These are phyloP conservation scores for Hippotragus niger DNA, from an alignment of 2,113 vertebrate genomes.

Conservation along the genomic window DNA sequence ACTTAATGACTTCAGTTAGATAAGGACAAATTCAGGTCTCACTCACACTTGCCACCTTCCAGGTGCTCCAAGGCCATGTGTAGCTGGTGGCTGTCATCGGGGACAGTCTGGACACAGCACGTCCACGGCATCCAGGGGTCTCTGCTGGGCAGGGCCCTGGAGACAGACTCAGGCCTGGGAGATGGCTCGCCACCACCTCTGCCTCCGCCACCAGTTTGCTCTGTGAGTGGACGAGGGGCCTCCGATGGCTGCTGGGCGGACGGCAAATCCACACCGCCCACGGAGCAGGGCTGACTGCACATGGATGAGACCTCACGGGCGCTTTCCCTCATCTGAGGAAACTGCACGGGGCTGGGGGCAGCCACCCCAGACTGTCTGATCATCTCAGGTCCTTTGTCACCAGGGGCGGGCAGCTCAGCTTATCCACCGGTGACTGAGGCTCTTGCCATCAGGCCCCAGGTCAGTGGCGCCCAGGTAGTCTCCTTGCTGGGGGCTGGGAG, in stretches of 20 bases:
- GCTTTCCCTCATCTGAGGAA: background rate
- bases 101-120: background rate
- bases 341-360: background rate
- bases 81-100: fast-evolving
- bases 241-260: background rate
- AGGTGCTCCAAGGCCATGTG: background rate
- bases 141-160: background rate
- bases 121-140: fast-evolving
- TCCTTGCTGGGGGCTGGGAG: background rate
- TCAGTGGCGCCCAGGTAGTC: background rate
- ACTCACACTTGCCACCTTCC: background rate
- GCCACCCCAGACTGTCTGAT: background rate
- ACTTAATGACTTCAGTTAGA: background rate
- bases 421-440: background rate
- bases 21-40: too few relatives aligned
- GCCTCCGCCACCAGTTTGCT: background rate
- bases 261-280: fast-evolving
- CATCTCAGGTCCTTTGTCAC: background rate
- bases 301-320: fast-evolving
- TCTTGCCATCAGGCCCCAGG: background rate
- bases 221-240: background rate
- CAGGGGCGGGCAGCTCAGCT: too few relatives aligned
- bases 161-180: too few relatives aligned
- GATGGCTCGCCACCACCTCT: fast-evolving
- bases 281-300: background rate